phyloP scores from a whole-genome alignment of 2,797 vertebrate genomes.

The Acridotheres tristis region DNA sequence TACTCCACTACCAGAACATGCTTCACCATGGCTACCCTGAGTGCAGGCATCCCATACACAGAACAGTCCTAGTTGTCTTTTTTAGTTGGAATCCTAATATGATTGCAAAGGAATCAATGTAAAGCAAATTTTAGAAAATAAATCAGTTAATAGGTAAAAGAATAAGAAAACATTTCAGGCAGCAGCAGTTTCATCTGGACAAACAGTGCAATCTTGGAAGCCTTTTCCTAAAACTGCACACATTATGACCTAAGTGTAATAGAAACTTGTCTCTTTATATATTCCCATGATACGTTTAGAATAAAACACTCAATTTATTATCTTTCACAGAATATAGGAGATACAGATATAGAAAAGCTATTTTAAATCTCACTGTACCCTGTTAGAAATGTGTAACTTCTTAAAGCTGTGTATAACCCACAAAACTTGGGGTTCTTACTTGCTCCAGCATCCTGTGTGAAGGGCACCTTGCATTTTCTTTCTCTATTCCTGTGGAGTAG shows the following conservation, averaged over 20 bases:
- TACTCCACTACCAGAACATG: neutral
- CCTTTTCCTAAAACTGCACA: neutral
- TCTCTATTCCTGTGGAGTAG: neutral
- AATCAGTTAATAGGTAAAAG: neutral
- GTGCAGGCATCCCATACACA: neutral
- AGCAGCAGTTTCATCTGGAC: neutral
- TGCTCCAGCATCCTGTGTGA: neutral
- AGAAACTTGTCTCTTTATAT: neutral
- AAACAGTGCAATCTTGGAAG: neutral
- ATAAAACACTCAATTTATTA: neutral
- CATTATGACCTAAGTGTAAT: neutral
- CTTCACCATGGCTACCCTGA: neutral
- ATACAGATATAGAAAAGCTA: neutral
- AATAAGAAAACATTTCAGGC: neutral
- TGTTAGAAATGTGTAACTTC: neutral
- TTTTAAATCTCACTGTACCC: neutral
- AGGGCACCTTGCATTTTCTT: neutral
- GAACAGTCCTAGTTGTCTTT: neutral
- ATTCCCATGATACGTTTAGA: neutral
- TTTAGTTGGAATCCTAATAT: neutral
- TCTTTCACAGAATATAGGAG: neutral
- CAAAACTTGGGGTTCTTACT: neutral
- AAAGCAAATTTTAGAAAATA: neutral
- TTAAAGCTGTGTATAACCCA: neutral
- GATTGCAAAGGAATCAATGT: neutral